A percentile compares a stretch with the other conserved stretches of the same genome.
Evolutionary conservation across 2,888 invertebrate species (phyloP).

Genomic region (Liopterus haemorrhoidalis): DNA sequence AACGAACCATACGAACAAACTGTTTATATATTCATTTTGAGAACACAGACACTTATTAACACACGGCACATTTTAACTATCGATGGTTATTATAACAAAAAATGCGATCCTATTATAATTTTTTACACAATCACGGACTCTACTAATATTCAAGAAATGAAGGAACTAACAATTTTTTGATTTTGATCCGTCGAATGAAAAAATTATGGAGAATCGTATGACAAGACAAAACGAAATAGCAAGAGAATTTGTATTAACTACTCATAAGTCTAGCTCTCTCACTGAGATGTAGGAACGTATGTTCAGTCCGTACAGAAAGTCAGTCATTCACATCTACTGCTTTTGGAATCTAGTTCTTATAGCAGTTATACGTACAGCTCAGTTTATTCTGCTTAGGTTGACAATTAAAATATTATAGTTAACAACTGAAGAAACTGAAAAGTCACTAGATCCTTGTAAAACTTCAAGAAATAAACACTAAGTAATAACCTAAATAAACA

Average conservation of each 20-base stretch:
- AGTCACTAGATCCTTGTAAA: too few species aligned
- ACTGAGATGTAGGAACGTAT: constrained; percentile 15
- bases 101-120: constrained; percentile 11
- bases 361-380: too few species aligned
- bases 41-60: constrained; percentile 18
- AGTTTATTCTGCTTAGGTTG: too few species aligned
- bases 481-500: too few species aligned
- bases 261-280: constrained; percentile 21
- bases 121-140: constrained; percentile 19
- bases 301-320: too few species aligned
- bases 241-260: constrained; percentile 15
- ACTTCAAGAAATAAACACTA: too few species aligned
- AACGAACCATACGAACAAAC: constrained; percentile 10
- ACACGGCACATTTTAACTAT: constrained; percentile 17
- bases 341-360: too few species aligned
- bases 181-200: constrained; percentile 20
- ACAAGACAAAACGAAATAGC: constrained; percentile 22
- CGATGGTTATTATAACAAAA: constrained; percentile 10
- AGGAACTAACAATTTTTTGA: constrained; percentile 21
- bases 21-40: constrained; percentile 11
- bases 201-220: constrained; percentile 21
- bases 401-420: too few species aligned
- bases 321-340: too few species aligned
- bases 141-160: constrained; percentile 13
- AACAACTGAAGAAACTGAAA: too few species aligned